Percentiles rank a stretch among this genome's conserved stretches.
These are phyloP conservation scores for Struthidea cinerea DNA, from an alignment of 2,113 vertebrate genomes.

Conservation along the genomic window DNA sequence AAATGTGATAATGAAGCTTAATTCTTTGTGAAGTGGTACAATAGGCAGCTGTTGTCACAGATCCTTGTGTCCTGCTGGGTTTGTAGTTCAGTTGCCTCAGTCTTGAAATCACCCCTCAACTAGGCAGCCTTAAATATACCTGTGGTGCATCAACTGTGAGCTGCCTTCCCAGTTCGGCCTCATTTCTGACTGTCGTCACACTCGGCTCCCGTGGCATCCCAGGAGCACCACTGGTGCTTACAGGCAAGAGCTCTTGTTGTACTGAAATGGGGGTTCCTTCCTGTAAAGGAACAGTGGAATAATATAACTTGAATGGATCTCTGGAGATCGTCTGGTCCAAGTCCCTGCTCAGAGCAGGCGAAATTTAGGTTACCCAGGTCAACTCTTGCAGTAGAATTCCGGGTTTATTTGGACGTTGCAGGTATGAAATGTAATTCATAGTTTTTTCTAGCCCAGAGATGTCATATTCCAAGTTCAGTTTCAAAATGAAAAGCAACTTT, in stretches of 20 bases:
- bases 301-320: not conserved
- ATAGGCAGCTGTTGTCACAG: not conserved
- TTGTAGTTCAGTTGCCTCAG: not conserved
- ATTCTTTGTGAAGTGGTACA: not conserved
- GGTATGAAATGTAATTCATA: not conserved
- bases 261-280: not conserved
- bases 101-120: not conserved
- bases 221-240: rapidly evolving
- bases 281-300: not conserved
- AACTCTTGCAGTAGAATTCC: not conserved
- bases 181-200: not conserved
- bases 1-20: not conserved
- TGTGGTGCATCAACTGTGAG: not conserved
- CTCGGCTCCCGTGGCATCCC: rapidly evolving
- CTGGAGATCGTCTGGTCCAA: not conserved
- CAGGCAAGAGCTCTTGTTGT: not conserved
- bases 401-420: not conserved
- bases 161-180: not conserved
- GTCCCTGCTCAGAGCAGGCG: not conserved
- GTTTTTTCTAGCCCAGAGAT: not conserved
- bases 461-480: not conserved
- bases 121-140: not conserved
- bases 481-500: not conserved
- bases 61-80: not conserved
- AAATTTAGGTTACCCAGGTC: not conserved